Conservation (phyloP, 1,140 invertebrate species). For the Metaphire vulgaris region DNA sequence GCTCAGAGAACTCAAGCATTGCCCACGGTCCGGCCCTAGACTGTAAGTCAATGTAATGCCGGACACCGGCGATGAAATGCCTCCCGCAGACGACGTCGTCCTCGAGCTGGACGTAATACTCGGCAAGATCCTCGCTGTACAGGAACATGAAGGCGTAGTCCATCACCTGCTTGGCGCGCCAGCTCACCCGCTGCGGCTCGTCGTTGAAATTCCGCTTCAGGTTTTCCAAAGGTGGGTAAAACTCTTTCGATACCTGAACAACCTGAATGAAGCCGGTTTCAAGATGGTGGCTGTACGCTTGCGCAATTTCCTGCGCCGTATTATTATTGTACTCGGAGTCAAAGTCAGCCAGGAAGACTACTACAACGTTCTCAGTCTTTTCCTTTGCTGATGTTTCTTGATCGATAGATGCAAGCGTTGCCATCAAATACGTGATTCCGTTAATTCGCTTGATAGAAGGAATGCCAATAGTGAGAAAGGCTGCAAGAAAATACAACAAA, state of each 20-base stretch:
- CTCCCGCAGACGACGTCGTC: slow-evolving; percentile 47
- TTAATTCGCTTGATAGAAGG: slow-evolving; percentile 38
- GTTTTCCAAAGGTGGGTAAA: slow-evolving; percentile 42
- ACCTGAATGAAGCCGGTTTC: slow-evolving; percentile 42
- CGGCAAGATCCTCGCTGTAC: slow-evolving; percentile 38
- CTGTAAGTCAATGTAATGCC: slow-evolving; percentile 34
- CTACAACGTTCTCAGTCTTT: slow-evolving; percentile 32
- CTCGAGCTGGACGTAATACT: slow-evolving; percentile 48
- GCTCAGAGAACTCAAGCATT: slow-evolving; percentile 43
- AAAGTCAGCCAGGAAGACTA: slow-evolving; percentile 37
- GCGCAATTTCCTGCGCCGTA: slow-evolving; percentile 26
- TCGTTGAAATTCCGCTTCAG: slow-evolving; percentile 46
- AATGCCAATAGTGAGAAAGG: slow-evolving; percentile 42
- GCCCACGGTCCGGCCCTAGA: slow-evolving; percentile 34
- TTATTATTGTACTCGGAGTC: slow-evolving; percentile 34
- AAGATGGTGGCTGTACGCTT: slow-evolving; percentile 28
- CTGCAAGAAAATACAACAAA: slow-evolving; percentile 29
- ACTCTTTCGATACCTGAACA: slow-evolving; percentile 35
- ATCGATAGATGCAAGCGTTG: slow-evolving; percentile 37
- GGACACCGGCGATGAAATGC: slow-evolving; percentile 41
- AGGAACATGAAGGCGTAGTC: slow-evolving; percentile 47
- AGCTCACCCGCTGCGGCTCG: slow-evolving; percentile 38
- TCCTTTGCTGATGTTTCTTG: slow-evolving; percentile 30
- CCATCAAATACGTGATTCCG: slow-evolving; percentile 33
- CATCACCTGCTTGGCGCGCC: slow-evolving; percentile 50